Evolutionary conservation across 2,888 invertebrate species (phyloP).

Genomic region (Nomada lathburiana): DNA sequence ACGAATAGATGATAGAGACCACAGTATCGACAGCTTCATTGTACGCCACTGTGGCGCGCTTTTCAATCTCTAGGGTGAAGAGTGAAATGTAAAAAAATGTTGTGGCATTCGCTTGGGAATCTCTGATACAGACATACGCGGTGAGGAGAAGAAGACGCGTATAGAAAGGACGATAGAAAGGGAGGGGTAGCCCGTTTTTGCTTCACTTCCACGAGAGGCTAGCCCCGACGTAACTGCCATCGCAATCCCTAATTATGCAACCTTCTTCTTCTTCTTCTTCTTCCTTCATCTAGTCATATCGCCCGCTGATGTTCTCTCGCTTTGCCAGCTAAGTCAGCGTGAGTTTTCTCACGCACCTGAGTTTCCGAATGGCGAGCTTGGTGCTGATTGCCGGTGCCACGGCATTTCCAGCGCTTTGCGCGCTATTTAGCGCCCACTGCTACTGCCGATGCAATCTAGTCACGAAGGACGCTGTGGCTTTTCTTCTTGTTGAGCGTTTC

Average conservation of each 20-base stretch:
- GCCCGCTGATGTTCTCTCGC: constrained; percentile 49
- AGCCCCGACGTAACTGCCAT: constrained; percentile 70
- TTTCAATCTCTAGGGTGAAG: constrained; percentile 19
- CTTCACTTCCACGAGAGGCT: constrained; percentile 62
- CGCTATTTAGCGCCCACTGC: constrained; percentile 48
- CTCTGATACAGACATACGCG: constrained; percentile 23
- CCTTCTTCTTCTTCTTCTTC: constrained; percentile 71
- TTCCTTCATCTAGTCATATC: constrained; percentile 40
- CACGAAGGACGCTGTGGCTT: constrained; percentile 33
- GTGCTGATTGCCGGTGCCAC: constrained; percentile 39
- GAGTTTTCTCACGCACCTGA: constrained; percentile 80
- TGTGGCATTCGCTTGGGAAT: constrained; percentile 58
- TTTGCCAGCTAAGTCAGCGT: constrained; percentile 56
- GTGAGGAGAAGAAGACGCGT: constrained; percentile 40
- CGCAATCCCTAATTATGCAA: constrained; percentile 81
- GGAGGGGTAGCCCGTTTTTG: constrained; percentile 54
- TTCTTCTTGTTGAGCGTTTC: constrained; percentile 23
- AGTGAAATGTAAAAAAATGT: constrained; percentile 40
- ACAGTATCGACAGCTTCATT: constrained; percentile 33
- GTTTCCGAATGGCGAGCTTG: constrained; percentile 65
- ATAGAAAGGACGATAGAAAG: constrained; percentile 50
- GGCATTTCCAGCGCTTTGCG: constrained; percentile 61
- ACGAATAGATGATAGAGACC: constrained; percentile 3
- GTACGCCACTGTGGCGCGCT: neutral
- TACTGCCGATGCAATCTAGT: constrained; percentile 13